Evolutionary conservation across 1,140 invertebrate species (phyloP), one percentile per base, ranked within the genome.

Genomic region (Trachelipus rathkii): DNA sequence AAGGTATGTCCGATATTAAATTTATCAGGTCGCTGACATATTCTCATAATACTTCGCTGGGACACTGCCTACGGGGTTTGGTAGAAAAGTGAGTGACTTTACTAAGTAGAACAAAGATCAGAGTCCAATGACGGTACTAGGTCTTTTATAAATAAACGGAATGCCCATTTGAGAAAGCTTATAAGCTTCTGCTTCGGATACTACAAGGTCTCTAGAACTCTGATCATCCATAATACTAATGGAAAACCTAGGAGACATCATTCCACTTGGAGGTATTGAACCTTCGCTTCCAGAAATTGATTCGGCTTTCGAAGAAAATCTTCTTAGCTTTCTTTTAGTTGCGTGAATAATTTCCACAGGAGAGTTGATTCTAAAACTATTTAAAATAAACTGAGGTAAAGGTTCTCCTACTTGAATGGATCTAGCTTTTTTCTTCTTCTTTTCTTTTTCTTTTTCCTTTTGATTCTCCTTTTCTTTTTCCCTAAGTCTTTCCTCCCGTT

Each of bases 401-500:
- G 82, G 80, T 24, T 82, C 82, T 9, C 82, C 82, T 24, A 82
- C 82, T 73, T 82, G 82, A 44, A 82, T 80, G 6, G 75, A 78
- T 66, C 77, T 78, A 0, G 74, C 74, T 67, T 80, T 78, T 44
- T 79, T 80, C 77, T 79, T 80, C 43, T 78, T 78, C 67, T 74
- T 66, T 5, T 78, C 75, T 44, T 75, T 67, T 19, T 19, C 73
- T 15, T 75, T 73, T 21, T 15, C 11, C 15, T 73, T 70, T 53
- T 70, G 23, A n/a, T 10, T 6, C 13, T 73, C 53, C 23, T 68
- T 68, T n/a, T 69, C 44, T 50, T 76, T 69, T 46, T 74, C 45
- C 69, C 21, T 43, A 11, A 71, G 15, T 43, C 60, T 15, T 46
- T 75, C 53, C 13, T 74, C 43, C 24, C 74, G 44, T 43, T 76